A percentile compares a stretch with the other conserved stretches of the same genome.
Evolutionary conservation across 1,140 invertebrate genomes (phyloP).

Genomic region (Oncopeltus fasciatus): DNA sequence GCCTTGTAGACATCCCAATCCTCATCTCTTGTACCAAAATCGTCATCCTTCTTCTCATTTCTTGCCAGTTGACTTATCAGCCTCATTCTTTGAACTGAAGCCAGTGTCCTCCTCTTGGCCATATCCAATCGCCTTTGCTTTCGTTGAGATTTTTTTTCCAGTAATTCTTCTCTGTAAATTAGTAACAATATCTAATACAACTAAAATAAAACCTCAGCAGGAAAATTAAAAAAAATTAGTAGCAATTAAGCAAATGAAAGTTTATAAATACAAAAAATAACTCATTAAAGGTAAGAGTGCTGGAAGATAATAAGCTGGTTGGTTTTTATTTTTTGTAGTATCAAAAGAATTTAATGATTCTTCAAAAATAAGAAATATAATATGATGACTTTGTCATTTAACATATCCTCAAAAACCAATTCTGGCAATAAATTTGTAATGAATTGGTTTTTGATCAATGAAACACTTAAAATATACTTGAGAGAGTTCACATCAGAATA

Average conservation of each 20-base stretch:
- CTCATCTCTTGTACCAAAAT: slow-evolving; percentile 82
- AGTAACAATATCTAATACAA: background rate
- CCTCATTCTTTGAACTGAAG: slow-evolving; percentile 83
- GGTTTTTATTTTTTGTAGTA: too few species aligned
- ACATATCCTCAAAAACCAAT: too few species aligned
- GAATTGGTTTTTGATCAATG: too few species aligned
- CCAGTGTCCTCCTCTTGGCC: slow-evolving; percentile 72
- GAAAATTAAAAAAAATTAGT: background rate
- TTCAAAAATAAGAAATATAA: too few species aligned
- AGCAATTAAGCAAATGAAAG: background rate
- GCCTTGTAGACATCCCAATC: slow-evolving; percentile 94
- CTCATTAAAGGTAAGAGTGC: too few species aligned
- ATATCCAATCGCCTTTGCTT: slow-evolving; percentile 72
- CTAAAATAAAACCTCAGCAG: background rate
- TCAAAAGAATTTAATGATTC: too few species aligned
- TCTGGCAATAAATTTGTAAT: too few species aligned
- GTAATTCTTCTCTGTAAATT: slow-evolving; percentile 40
- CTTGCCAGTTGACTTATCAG: slow-evolving; percentile 78
- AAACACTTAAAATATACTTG: too few species aligned
- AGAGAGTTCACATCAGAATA: too few species aligned
- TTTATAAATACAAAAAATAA: too few species aligned
- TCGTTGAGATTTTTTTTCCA: slow-evolving; percentile 49
- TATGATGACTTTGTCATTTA: too few species aligned
- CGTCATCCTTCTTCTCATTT: slow-evolving; percentile 71
- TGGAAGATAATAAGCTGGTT: too few species aligned